Evolutionary conservation across 2,113 vertebrate species (phyloP).

Genomic region (Notiomystis cincta): DNA sequence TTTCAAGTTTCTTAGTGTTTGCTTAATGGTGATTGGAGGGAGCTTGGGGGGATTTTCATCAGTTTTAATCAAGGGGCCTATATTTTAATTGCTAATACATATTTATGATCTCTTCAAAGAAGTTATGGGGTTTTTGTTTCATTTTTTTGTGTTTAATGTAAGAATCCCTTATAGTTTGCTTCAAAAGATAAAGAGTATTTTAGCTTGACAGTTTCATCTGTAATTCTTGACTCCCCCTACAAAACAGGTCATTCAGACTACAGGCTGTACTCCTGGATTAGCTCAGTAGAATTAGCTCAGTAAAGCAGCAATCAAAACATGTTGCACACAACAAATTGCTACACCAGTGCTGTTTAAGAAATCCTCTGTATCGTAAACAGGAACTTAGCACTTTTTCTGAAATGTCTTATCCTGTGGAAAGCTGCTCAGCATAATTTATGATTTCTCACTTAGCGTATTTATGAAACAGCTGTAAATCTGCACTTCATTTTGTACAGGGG

Average conservation of each 20-base stretch:
- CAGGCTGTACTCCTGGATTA: not conserved
- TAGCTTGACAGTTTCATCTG: not conserved
- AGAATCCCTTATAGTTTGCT: not conserved
- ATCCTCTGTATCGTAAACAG: not conserved
- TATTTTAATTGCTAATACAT: not conserved
- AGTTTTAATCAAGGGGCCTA: not conserved
- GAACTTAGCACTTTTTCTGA: not conserved
- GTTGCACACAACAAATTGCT: not conserved
- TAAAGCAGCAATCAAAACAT: not conserved
- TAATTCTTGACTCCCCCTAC: not conserved
- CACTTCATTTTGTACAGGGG: not conserved
- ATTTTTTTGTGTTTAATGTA: not conserved
- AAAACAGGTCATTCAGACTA: not conserved
- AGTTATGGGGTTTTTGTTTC: not conserved
- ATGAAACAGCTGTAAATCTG: not conserved
- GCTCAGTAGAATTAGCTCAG: not conserved
- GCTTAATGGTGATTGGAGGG: not conserved
- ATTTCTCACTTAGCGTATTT: not conserved
- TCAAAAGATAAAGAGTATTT: not conserved
- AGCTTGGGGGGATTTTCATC: not conserved
- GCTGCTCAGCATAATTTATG: not conserved
- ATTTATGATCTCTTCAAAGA: constrained; percentile 21
- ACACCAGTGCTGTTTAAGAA: not conserved
- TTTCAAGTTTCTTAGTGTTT: not conserved
- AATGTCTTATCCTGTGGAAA: not conserved